These are phyloP conservation scores for Dendropsophus ebraccatus DNA, from an alignment of 2,113 vertebrate genomes.

Conservation along the genomic window DNA sequence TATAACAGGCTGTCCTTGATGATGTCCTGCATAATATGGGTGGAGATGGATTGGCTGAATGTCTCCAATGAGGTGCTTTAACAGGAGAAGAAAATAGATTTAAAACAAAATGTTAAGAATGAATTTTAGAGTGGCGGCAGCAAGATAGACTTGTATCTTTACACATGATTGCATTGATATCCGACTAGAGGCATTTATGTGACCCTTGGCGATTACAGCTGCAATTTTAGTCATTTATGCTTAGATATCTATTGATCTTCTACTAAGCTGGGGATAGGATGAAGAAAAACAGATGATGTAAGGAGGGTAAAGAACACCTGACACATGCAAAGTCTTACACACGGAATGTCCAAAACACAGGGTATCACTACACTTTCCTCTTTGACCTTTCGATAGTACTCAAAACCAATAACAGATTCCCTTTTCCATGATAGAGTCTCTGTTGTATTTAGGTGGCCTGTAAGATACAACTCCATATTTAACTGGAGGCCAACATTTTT, in stretches of 20 bases:
- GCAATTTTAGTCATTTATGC: slow-evolving; percentile 1
- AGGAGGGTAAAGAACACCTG: background rate
- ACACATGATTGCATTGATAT: slow-evolving; percentile 19
- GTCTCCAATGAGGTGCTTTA: slow-evolving; percentile 8
- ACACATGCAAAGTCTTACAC: background rate
- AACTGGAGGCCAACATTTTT: too few relatives aligned
- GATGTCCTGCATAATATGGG: slow-evolving; percentile 8
- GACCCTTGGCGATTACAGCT: slow-evolving; percentile 4
- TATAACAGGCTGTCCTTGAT: background rate
- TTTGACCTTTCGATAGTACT: too few relatives aligned
- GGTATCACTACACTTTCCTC: too few relatives aligned
- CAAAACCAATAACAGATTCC: too few relatives aligned
- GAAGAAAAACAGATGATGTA: background rate
- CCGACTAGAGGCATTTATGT: background rate
- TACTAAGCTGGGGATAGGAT: background rate
- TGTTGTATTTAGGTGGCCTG: too few relatives aligned
- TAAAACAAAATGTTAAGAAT: slow-evolving; percentile 35
- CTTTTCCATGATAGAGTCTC: too few relatives aligned
- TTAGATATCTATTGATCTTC: slow-evolving; percentile 13
- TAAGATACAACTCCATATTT: too few relatives aligned
- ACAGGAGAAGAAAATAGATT: slow-evolving; percentile 24
- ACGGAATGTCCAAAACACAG: too few relatives aligned
- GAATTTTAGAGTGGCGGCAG: background rate
- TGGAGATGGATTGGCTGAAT: slow-evolving; percentile 24
- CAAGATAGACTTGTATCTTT: background rate